Percentiles rank a stretch among this genome's conserved stretches.
phyloP scores from a whole-genome alignment of 2,888 invertebrate species.

The Apodemia hepburni region DNA sequence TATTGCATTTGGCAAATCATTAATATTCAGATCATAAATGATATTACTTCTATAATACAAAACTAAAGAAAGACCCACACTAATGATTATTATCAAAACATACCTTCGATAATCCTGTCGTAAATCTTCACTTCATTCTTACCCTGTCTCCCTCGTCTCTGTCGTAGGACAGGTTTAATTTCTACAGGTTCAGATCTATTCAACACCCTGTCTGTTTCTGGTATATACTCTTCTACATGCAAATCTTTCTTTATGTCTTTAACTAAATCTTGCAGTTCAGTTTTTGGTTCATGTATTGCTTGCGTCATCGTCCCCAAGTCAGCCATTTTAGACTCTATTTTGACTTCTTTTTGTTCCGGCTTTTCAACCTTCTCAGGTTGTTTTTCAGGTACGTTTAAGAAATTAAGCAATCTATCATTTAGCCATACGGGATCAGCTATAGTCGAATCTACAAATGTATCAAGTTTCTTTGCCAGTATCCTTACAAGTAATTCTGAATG shows the following conservation, averaged over 20 bases:
- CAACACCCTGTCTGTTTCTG: slow-evolving; percentile 33
- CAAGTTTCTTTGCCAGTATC: slow-evolving; percentile 80
- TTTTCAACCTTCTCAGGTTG: background rate
- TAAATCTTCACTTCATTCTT: slow-evolving; percentile 73
- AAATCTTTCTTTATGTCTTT: slow-evolving; percentile 34
- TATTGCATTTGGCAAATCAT: too few relatives aligned
- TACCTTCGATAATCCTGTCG: slow-evolving; percentile 73
- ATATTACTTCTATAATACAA: too few relatives aligned
- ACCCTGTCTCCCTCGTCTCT: slow-evolving; percentile 62
- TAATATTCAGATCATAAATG: too few relatives aligned
- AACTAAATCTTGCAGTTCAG: slow-evolving; percentile 19
- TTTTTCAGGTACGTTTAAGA: slow-evolving; percentile 38
- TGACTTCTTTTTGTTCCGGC: background rate
- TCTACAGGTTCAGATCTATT: slow-evolving; percentile 57
- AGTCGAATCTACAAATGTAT: slow-evolving; percentile 66
- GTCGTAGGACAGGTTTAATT: slow-evolving; percentile 60
- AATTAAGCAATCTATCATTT: slow-evolving; percentile 55
- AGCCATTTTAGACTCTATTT: background rate
- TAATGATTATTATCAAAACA: background rate
- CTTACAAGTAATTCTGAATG: slow-evolving; percentile 82
- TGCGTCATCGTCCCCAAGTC: background rate
- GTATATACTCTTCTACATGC: slow-evolving; percentile 36
- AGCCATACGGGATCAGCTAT: slow-evolving; percentile 75
- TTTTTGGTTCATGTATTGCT: background rate
- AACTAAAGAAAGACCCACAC: too few relatives aligned